These are phyloP conservation scores for Leucozona laternaria DNA, from an alignment of 2,888 invertebrate species.

Conservation along the genomic window DNA sequence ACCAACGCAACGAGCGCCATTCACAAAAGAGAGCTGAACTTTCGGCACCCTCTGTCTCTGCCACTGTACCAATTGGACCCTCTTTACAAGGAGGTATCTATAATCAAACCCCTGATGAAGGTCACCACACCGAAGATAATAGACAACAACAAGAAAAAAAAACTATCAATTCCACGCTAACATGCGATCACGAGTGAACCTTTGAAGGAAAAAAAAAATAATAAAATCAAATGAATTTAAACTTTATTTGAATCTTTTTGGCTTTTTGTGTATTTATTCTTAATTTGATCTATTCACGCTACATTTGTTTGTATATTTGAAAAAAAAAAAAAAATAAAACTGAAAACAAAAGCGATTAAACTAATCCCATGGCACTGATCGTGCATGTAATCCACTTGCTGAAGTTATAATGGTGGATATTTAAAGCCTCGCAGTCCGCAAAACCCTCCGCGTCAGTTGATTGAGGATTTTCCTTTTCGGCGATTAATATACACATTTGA, in stretches of 20 bases:
- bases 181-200: constrained; percentile 52
- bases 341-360: constrained; percentile 11
- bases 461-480: not conserved
- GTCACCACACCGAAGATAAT: constrained; percentile 50
- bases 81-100: constrained; percentile 44
- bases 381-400: constrained; percentile 54
- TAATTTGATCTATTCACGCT: constrained; percentile 72
- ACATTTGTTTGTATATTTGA: constrained; percentile 47
- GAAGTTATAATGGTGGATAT: constrained; percentile 27
- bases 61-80: constrained; percentile 29
- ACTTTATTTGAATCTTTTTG: constrained; percentile 38
- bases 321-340: not conserved
- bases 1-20: constrained; percentile 16
- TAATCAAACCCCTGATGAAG: constrained; percentile 69
- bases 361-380: constrained; percentile 40
- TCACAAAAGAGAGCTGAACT: constrained; percentile 56
- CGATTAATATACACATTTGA: not conserved
- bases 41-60: constrained; percentile 42
- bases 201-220: constrained; percentile 9
- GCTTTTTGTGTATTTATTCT: constrained; percentile 44
- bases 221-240: constrained; percentile 30
- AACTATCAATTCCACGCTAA: constrained; percentile 3
- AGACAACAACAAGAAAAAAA: constrained; percentile 11
- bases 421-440: not conserved
- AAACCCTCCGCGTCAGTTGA: not conserved